phyloP scores from a whole-genome alignment of 2,797 vertebrate genomes.

The Crenichthys baileyi region DNA sequence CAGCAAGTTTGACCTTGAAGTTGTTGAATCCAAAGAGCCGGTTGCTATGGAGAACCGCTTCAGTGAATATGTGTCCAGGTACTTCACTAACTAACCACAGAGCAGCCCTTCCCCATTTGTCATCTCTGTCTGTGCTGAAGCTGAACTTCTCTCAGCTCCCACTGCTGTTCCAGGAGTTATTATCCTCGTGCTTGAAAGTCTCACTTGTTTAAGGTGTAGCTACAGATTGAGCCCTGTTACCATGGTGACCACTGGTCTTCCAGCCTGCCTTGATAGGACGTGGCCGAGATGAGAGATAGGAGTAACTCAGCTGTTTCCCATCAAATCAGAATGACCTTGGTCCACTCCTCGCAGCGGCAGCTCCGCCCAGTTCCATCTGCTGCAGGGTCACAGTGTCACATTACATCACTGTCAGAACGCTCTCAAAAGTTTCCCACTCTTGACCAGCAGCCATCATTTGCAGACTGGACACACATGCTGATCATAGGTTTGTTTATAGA shows the following conservation, averaged over 20 bases:
- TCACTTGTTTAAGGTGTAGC: constrained; percentile 61
- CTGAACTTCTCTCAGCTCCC: neutral
- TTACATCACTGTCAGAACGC: constrained; percentile 65
- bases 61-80: constrained; percentile 95
- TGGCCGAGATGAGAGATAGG: constrained; percentile 54
- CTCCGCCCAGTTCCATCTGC: constrained; percentile 61
- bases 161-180: neutral
- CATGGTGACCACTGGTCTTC: constrained; percentile 76
- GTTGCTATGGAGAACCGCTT: constrained; percentile 82
- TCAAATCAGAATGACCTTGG: constrained; percentile 66
- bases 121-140: neutral
- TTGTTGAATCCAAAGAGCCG: constrained; percentile 83
- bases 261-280: constrained; percentile 62
- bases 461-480: constrained; percentile 10
- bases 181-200: constrained; percentile 27
- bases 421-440: constrained; percentile 37
- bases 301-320: constrained; percentile 59
- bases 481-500: neutral
- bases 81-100: constrained; percentile 7
- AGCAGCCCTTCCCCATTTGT: neutral
- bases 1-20: constrained; percentile 89
- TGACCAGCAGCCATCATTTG: constrained; percentile 44
- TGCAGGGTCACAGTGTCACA: constrained; percentile 53
- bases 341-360: constrained; percentile 14
- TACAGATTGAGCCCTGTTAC: constrained; percentile 70